phyloP scores from a whole-genome alignment of 2,113 vertebrate genomes.

The Pampusana beccarii region DNA sequence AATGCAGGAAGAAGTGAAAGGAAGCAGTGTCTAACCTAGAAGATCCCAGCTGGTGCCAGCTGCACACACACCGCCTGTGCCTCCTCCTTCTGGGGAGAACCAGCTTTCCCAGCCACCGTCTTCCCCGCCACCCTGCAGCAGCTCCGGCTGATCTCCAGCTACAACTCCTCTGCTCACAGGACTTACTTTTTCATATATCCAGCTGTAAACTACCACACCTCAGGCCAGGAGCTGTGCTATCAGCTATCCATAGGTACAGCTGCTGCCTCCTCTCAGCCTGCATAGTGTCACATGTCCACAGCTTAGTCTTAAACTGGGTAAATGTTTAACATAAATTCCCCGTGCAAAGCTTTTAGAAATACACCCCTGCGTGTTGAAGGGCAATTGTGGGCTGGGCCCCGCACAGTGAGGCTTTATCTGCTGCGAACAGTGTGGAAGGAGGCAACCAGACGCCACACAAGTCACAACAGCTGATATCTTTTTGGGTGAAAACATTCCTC shows the following conservation, averaged over 20 bases:
- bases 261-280: background rate
- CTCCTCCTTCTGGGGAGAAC: no score
- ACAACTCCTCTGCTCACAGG: fast-evolving
- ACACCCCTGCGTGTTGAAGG: no score
- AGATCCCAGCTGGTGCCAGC: no score
- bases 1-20: background rate
- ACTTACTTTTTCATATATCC: background rate
- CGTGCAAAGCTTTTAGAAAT: no score
- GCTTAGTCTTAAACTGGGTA: fast-evolving
- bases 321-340: fast-evolving
- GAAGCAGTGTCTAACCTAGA: fast-evolving
- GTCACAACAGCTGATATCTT: no score
- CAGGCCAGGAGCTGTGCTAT: background rate
- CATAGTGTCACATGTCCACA: no score
- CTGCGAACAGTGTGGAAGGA: fast-evolving
- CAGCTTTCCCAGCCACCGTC: background rate
- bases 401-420: fast-evolving
- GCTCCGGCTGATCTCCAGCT: background rate
- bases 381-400: background rate
- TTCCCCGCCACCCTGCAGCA: no score
- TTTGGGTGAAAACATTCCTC: no score
- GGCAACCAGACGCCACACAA: no score
- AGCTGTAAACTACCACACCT: background rate
- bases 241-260: fast-evolving
- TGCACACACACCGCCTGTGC: background rate